Base-by-base conservation (phyloP, 2,113 vertebrate species). In the Oncorhynchus tshawytscha region DNA sequence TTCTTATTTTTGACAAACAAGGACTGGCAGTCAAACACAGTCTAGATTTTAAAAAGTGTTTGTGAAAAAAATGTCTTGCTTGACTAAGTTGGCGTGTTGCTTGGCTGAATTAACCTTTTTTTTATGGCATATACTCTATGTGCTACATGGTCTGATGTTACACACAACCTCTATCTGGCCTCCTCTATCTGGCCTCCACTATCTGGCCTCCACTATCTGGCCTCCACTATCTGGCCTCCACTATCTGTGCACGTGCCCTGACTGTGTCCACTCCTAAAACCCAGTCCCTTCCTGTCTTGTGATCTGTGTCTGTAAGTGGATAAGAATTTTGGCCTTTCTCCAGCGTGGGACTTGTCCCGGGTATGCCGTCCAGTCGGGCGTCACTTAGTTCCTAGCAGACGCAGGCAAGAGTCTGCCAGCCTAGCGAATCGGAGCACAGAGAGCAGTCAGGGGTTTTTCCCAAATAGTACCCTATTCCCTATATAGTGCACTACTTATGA, bases 401-500 rank as follows among this genome's bases (percentile, higher is more conserved):
- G 84, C 82, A 90, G 87, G 87, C 86, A 88, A 24, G 65, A 71
- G 49, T 45, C 72, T 27, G 71, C 81, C 78, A 87, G 78, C 78
- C 80, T 81, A 54, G 78, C 78, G 68, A 62, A 66, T 75, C 11
- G 74, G 67, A 71, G 79, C 74, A 72, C 39, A 45, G 8, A 8
- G 39, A 78, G 83, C 68, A 79, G 78, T 8, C 49, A 54, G 49
- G 7, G 8, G 8, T 8, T 45, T 45, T 45, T 34, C 27, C 13
- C 49, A 13, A 51, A 51, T 51, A 16, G 3, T 12, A 54, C 3
- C 15, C 51, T 54, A 54, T 54, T 54, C 15, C 16, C 16, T 54
- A 54, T 18, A 5, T 54, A 54, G 13, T 18, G 3, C 51, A 54
- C 16, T 54, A 54, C 51, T 54, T 54, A 16, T 54, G 51, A 54